These are phyloP conservation scores for Melanophora roralis DNA, from an alignment of 2,888 invertebrate genomes.

Conservation along the genomic window DNA sequence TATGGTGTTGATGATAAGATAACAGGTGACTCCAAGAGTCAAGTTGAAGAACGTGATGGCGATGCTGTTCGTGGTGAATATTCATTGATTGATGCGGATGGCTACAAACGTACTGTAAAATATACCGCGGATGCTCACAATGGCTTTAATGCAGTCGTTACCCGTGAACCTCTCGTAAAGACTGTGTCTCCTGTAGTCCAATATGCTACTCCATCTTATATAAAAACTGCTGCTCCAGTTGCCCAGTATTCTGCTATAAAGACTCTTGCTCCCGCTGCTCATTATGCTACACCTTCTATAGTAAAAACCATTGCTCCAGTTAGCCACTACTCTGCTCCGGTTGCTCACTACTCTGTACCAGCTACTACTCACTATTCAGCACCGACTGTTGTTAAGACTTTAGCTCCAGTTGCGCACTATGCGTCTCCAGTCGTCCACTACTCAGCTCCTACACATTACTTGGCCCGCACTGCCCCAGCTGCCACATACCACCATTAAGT, in stretches of 20 bases:
- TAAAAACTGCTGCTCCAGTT: conserved; percentile 30
- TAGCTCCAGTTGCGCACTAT: conserved; percentile 58
- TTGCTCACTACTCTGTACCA: conserved; percentile 56
- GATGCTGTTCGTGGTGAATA: conserved; percentile 75
- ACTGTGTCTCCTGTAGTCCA: conserved; percentile 60
- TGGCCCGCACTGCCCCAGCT: conserved; percentile 53
- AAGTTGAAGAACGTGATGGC: conserved; percentile 74
- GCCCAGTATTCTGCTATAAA: conserved; percentile 35
- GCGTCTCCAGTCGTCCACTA: conserved; percentile 46
- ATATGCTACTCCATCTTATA: conserved; percentile 24
- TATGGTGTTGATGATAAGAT: conserved; percentile 73
- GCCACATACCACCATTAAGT: conserved; percentile 32
- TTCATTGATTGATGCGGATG: conserved; percentile 74
- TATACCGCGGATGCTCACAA: conserved; percentile 66
- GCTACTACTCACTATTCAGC: conserved; percentile 52
- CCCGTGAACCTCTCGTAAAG: conserved; percentile 64
- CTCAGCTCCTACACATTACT: conserved; percentile 44
- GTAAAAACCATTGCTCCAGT: conserved; percentile 50
- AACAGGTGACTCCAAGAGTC: conserved; percentile 75
- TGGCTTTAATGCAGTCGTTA: conserved; percentile 67
- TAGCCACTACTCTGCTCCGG: conserved; percentile 54
- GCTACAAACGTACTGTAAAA: conserved; percentile 69
- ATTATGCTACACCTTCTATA: conserved; percentile 20
- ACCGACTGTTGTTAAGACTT: conserved; percentile 52
- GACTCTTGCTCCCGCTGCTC: conserved; percentile 65